phyloP scores from a whole-genome alignment of 2,113 vertebrate species.

The Labrus mixtus region DNA sequence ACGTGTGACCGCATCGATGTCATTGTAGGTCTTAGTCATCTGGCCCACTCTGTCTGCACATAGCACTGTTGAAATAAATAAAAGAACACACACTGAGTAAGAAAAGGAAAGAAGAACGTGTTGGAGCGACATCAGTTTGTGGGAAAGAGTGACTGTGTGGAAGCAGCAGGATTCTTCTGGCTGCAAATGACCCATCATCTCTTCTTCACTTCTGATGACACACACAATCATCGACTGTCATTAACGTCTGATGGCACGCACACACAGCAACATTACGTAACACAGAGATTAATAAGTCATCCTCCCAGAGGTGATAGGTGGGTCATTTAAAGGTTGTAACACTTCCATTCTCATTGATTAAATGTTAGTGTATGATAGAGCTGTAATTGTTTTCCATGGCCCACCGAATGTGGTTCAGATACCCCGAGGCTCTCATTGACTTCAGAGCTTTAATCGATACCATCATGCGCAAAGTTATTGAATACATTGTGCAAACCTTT shows the following conservation, averaged over 20 bases:
- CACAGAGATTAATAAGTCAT: not conserved
- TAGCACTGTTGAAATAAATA: conserved; percentile 86
- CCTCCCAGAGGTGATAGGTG: not conserved
- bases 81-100: no score
- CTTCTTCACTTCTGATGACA: not conserved
- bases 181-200: not conserved
- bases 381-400: conserved; percentile 57
- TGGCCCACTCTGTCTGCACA: conserved; percentile 99
- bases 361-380: not conserved
- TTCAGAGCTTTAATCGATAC: conserved; percentile 45
- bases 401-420: conserved; percentile 12
- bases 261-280: conserved; percentile 40
- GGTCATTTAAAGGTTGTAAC: conserved; percentile 17
- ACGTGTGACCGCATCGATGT: conserved; percentile 98
- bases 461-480: conserved; percentile 22
- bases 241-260: no score
- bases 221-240: not conserved
- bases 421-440: conserved; percentile 45
- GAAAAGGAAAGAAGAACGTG: not conserved
- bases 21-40: conserved; percentile 99
- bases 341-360: conserved; percentile 1
- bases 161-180: not conserved
- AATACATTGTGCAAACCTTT: conserved; percentile 17
- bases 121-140: no score
- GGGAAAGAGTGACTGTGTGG: not conserved